Conservation (phyloP, 2,113 vertebrate species). For the Pristiophorus japonicus region DNA sequence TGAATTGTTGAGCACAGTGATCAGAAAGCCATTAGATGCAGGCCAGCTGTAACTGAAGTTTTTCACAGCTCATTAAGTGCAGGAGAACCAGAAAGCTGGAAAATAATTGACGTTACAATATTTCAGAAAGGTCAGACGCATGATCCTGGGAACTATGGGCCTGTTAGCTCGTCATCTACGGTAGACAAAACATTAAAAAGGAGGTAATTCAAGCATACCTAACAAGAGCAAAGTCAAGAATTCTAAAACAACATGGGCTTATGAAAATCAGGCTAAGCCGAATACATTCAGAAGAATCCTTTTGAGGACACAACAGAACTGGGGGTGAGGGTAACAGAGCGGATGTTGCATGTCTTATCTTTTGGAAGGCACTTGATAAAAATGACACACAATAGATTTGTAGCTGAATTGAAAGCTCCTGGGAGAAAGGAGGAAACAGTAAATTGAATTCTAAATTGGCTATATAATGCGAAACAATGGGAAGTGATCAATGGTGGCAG, state of each 20-base stretch:
- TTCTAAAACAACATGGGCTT: not conserved
- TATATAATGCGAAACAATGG: not conserved
- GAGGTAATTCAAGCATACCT: not conserved
- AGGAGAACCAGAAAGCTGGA: not conserved
- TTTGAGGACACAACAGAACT: not conserved
- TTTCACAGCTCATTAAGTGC: constrained; percentile 22
- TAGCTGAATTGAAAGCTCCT: not conserved
- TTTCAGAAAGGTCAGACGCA: not conserved
- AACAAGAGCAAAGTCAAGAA: not conserved
- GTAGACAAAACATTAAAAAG: not conserved
- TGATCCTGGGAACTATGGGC: not conserved
- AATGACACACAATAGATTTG: not conserved
- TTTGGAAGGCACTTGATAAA: not conserved
- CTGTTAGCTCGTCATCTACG: not conserved
- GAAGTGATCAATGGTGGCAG: not conserved
- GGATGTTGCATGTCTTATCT: not conserved
- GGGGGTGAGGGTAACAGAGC: not conserved
- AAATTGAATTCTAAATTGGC: not conserved
- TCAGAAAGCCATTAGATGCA: not conserved
- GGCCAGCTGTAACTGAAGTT: not conserved
- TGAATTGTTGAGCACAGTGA: not conserved
- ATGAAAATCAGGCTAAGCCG: not conserved
- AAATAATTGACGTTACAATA: constrained; percentile 3
- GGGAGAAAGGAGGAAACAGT: not conserved
- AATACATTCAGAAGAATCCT: not conserved